phyloP scores from a whole-genome alignment of 1,140 invertebrate species.

The Hestina assimilis region DNA sequence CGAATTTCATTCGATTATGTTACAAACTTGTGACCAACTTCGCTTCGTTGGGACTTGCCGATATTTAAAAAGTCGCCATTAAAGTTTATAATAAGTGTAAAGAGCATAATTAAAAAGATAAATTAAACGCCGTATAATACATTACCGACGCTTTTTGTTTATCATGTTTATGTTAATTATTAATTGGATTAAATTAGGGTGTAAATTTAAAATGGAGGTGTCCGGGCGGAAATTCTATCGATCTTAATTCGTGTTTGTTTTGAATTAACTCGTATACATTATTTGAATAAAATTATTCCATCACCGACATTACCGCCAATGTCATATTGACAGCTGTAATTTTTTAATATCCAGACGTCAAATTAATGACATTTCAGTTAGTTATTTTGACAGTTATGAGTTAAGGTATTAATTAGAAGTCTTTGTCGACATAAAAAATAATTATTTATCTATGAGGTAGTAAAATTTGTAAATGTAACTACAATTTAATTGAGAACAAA shows the following conservation, averaged over 20 bases:
- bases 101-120: not conserved
- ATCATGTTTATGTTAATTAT: slow-evolving; percentile 25
- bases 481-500: too few species aligned
- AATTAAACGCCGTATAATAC: slow-evolving; percentile 21
- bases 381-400: too few species aligned
- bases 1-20: too few species aligned
- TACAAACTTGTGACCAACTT: too few species aligned
- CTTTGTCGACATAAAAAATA: too few species aligned
- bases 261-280: slow-evolving; percentile 4
- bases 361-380: too few species aligned
- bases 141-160: slow-evolving; percentile 12
- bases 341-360: not conserved
- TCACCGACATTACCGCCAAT: too few species aligned
- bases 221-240: slow-evolving; percentile 20
- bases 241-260: slow-evolving; percentile 18
- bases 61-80: not conserved
- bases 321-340: not conserved
- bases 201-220: slow-evolving; percentile 8
- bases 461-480: too few species aligned
- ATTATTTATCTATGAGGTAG: too few species aligned
- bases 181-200: slow-evolving; percentile 23
- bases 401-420: too few species aligned
- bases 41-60: not conserved
- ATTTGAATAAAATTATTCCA: too few species aligned
- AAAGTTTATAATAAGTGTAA: too few species aligned